Evolutionary conservation across 2,113 vertebrate species (phyloP).

Genomic region (Stigmatopora nigra): DNA sequence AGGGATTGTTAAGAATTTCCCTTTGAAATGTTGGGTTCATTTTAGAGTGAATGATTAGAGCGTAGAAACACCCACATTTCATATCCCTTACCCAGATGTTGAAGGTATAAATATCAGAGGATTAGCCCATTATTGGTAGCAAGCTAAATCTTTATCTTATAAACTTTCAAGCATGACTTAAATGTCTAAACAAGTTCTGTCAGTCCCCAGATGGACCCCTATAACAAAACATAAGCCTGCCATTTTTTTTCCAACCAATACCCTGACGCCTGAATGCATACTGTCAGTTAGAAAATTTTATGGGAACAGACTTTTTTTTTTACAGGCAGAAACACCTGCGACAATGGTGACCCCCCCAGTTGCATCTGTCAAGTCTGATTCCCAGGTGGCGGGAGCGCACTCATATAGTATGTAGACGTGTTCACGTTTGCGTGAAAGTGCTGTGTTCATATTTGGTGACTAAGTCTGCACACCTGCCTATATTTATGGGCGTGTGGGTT

Average conservation of each 20-base stretch:
- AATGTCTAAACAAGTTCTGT: not conserved
- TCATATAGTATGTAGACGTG: constrained; percentile 9
- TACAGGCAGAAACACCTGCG: constrained; percentile 43
- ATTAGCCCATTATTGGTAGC: not conserved
- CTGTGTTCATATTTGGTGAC: constrained; percentile 36
- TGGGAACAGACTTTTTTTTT: constrained; percentile 24
- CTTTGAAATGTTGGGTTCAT: too few relatives aligned
- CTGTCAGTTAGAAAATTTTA: constrained; percentile 13
- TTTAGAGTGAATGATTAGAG: too few relatives aligned
- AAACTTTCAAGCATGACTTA: not conserved
- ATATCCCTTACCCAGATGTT: too few relatives aligned
- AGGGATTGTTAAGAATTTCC: too few relatives aligned
- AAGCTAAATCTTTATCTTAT: not conserved
- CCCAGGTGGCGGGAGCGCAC: constrained; percentile 33
- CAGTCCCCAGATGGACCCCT: not conserved
- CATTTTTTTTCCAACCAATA: constrained; percentile 27
- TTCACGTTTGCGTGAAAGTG: constrained; percentile 25
- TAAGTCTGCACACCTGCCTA: constrained; percentile 41
- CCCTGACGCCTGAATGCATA: constrained; percentile 27
- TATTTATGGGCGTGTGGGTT: constrained; percentile 37
- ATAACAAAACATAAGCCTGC: not conserved
- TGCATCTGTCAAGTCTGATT: constrained; percentile 46
- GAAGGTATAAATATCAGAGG: not conserved
- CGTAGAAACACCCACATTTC: too few relatives aligned
- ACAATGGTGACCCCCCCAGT: constrained; percentile 34